phyloP scores from a whole-genome alignment of 2,113 vertebrate species.

The Shinisaurus crocodilurus region DNA sequence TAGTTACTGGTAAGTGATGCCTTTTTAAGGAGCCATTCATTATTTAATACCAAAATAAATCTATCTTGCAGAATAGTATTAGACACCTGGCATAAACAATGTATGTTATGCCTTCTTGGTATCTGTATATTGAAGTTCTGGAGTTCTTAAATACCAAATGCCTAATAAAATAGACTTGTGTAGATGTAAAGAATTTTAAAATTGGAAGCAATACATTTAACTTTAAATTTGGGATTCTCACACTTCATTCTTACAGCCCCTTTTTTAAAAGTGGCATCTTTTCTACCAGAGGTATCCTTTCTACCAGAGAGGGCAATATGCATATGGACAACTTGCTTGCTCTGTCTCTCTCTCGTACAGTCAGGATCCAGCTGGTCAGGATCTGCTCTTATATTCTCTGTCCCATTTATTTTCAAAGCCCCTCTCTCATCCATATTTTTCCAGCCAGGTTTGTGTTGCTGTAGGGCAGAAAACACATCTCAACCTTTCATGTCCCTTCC shows the following conservation, averaged over 20 bases:
- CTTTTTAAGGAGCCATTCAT: conserved; percentile 69
- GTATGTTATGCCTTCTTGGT: background rate
- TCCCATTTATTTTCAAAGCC: background rate
- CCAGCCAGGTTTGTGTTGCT: background rate
- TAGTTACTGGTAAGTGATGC: conserved; percentile 91
- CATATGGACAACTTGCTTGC: background rate
- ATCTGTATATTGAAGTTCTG: background rate
- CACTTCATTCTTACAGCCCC: background rate
- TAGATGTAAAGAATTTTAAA: background rate
- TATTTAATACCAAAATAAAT: conserved; percentile 51
- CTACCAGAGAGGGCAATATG: background rate
- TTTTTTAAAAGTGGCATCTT: background rate
- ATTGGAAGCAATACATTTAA: background rate
- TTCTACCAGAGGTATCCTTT: background rate
- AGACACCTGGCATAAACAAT: conserved; percentile 43
- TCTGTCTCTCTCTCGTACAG: no score
- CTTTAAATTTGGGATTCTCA: background rate
- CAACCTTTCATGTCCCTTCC: background rate
- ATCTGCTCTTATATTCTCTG: background rate
- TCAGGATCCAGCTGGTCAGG: background rate
- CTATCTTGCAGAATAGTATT: conserved; percentile 16
- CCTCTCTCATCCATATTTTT: background rate
- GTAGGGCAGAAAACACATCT: background rate
- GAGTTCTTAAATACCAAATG: background rate
- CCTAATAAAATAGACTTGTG: background rate